These are phyloP conservation scores for Trematomus loennbergii DNA, from an alignment of 2,113 vertebrate genomes.

Conservation along the genomic window DNA sequence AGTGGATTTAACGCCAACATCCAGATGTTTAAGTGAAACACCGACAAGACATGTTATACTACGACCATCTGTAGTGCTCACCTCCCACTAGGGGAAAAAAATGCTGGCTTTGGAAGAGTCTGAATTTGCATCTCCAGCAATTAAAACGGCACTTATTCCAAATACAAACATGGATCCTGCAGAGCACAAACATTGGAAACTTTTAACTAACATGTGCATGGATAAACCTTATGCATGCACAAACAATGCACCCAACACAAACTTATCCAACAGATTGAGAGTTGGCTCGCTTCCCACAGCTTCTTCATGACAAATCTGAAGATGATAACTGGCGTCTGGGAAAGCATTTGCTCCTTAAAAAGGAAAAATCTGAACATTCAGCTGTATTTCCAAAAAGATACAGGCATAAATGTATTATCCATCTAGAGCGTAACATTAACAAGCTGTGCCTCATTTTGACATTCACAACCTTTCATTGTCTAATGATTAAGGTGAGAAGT, in stretches of 20 bases:
- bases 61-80: conserved; percentile 64
- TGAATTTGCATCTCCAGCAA: conserved; percentile 65
- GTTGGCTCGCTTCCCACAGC: conserved; percentile 57
- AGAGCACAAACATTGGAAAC: conserved; percentile 52
- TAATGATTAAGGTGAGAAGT: conserved; percentile 60
- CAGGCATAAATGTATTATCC: conserved; percentile 44
- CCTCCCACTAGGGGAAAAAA: conserved; percentile 26
- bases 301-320: conserved; percentile 53
- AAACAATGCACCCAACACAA: conserved; percentile 56
- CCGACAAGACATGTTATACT: conserved; percentile 19
- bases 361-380: conserved; percentile 49
- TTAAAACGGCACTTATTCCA: conserved; percentile 62
- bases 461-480: conserved; percentile 59
- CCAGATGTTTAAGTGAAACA: conserved; percentile 66
- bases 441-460: conserved; percentile 52
- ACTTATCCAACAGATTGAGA: conserved; percentile 58
- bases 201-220: conserved; percentile 56
- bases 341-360: conserved; percentile 49
- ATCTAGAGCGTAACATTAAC: conserved; percentile 62
- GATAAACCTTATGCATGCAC: conserved; percentile 55
- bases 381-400: conserved; percentile 42
- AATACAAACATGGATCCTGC: conserved; percentile 41
- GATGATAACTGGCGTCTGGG: conserved; percentile 40
- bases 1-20: conserved; percentile 37
- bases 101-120: conserved; percentile 26